A percentile compares a stretch with the other conserved stretches of the same genome.
Evolutionary conservation across 2,888 invertebrate species (phyloP).

Genomic region (Portevinia maculata): DNA sequence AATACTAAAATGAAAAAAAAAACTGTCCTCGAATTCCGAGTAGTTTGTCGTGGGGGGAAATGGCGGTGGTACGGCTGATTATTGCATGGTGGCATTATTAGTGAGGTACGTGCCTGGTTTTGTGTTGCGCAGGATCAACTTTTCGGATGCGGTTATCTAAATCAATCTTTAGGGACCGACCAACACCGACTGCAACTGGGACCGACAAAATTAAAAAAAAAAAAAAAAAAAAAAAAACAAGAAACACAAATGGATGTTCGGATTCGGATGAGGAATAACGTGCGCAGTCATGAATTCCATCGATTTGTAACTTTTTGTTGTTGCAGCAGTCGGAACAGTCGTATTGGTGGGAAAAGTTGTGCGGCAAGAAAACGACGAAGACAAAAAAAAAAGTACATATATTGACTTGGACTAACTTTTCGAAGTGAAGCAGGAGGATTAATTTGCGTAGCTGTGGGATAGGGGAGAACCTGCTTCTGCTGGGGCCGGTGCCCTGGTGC

Average conservation of each 20-base stretch:
- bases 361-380: conserved; percentile 47
- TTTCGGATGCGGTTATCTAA: conserved; percentile 74
- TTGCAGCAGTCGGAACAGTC: conserved; percentile 15
- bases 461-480: conserved; percentile 54
- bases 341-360: conserved; percentile 67
- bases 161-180: conserved; percentile 71
- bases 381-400: conserved; percentile 16
- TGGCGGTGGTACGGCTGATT: conserved; percentile 51
- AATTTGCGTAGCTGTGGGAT: conserved; percentile 59
- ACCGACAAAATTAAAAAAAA: conserved; percentile 21
- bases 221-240: conserved; percentile 21
- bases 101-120: conserved; percentile 73
- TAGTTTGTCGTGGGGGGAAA: conserved; percentile 53
- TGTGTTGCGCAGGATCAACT: conserved; percentile 73
- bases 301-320: conserved; percentile 74
- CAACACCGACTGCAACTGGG: conserved; percentile 26
- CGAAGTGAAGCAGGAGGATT: conserved; percentile 40
- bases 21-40: conserved; percentile 47
- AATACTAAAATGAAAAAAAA: conserved; percentile 20
- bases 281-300: conserved; percentile 72
- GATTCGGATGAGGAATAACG: conserved; percentile 66
- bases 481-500: conserved; percentile 15
- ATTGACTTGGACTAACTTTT: conserved; percentile 20
- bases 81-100: conserved; percentile 73
- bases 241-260: conserved; percentile 69